Conservation (phyloP, 2,113 vertebrate genomes). For the Thalassoma bifasciatum region DNA sequence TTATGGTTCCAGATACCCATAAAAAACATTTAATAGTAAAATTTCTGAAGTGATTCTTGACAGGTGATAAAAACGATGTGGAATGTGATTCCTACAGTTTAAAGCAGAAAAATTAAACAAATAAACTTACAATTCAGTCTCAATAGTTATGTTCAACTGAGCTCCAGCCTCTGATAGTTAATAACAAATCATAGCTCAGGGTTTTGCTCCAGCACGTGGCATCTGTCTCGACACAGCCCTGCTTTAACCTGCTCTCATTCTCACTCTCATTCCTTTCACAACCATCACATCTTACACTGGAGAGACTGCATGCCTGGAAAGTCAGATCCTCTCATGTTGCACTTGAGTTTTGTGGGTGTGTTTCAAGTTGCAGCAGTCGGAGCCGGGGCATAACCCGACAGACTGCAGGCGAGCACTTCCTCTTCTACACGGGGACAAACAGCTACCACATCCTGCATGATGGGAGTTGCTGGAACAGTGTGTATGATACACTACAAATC, state of each 20-base stretch:
- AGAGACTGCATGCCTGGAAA: not conserved
- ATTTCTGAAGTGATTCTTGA: too few species aligned
- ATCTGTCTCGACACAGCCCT: too few species aligned
- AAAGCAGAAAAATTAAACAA: too few species aligned
- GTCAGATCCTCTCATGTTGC: not conserved
- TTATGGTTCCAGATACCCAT: too few species aligned
- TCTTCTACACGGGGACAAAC: slow-evolving; percentile 8
- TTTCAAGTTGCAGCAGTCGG: not conserved
- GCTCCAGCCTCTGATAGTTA: too few species aligned
- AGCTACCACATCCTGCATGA: slow-evolving; percentile 60
- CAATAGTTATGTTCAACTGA: too few species aligned
- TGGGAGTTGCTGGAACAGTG: slow-evolving; percentile 21
- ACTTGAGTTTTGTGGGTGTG: not conserved
- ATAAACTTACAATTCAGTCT: too few species aligned
- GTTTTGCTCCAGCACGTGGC: too few species aligned
- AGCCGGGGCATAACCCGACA: not conserved
- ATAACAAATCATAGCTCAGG: too few species aligned
- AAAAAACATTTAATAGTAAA: too few species aligned
- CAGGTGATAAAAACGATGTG: too few species aligned
- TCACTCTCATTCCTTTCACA: not conserved
- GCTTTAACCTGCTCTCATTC: not conserved
- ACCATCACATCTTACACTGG: not conserved
- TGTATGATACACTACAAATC: slow-evolving; percentile 15
- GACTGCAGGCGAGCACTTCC: slow-evolving; percentile 34
- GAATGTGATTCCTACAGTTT: too few species aligned